These are phyloP conservation scores for Paradoxurus hermaphroditus DNA, from an alignment of 2,113 vertebrate species.

Conservation along the genomic window DNA sequence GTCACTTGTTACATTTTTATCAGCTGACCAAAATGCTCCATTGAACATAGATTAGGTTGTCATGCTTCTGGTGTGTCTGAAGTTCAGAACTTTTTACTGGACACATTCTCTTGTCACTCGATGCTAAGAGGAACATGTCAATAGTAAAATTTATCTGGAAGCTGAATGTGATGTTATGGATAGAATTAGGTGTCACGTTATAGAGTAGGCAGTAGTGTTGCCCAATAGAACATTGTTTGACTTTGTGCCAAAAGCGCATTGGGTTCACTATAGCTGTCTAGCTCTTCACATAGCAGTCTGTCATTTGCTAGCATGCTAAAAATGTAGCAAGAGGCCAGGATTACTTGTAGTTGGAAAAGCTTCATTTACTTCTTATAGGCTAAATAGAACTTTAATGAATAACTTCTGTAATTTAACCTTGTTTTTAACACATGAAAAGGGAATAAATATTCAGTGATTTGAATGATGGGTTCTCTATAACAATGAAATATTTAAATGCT, in stretches of 20 bases:
- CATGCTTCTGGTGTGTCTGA: slow-evolving; percentile 4
- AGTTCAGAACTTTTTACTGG: slow-evolving; percentile 55
- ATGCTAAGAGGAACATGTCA: slow-evolving; percentile 53
- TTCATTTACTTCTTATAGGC: slow-evolving; percentile 52
- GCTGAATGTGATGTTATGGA: slow-evolving; percentile 50
- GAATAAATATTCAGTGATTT: slow-evolving; percentile 63
- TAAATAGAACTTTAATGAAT: slow-evolving; percentile 60
- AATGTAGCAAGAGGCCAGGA: slow-evolving; percentile 37
- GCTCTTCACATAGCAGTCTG: slow-evolving; percentile 14
- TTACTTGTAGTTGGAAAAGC: slow-evolving; percentile 70
- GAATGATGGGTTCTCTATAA: slow-evolving; percentile 58
- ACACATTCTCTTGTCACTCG: slow-evolving; percentile 60
- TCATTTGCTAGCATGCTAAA: slow-evolving; percentile 60
- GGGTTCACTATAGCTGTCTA: slow-evolving; percentile 42
- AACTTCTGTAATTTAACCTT: slow-evolving; percentile 61
- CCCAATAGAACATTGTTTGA: slow-evolving; percentile 57
- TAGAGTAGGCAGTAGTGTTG: slow-evolving; percentile 41
- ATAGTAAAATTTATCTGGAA: slow-evolving; percentile 50
- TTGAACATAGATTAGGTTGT: slow-evolving; percentile 47
- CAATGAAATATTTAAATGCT: slow-evolving; percentile 67
- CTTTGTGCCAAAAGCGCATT: slow-evolving; percentile 36
- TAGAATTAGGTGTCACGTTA: slow-evolving; percentile 58
- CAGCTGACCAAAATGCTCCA: slow-evolving; percentile 2
- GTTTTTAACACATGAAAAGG: slow-evolving; percentile 45
- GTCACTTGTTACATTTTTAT: slow-evolving; percentile 47